phyloP scores from a whole-genome alignment of 2,113 vertebrate genomes.

The Ariopsis seemanni region DNA sequence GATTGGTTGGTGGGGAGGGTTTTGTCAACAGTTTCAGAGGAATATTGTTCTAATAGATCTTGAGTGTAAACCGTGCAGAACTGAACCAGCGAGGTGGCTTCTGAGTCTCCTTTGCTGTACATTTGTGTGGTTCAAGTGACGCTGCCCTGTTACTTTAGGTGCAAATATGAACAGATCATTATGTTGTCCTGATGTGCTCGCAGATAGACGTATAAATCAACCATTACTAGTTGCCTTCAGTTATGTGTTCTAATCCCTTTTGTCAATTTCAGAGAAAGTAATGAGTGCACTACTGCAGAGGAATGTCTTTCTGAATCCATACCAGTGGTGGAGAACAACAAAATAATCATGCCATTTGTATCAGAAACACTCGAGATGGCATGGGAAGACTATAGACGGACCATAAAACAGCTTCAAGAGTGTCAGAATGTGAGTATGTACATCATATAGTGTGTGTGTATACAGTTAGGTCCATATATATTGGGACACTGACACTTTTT shows the following conservation, averaged over 20 bases:
- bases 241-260: neutral
- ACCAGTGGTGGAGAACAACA: slow-evolving; percentile 60
- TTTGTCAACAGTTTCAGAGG: neutral
- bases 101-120: neutral
- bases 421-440: slow-evolving; percentile 64
- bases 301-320: slow-evolving; percentile 73
- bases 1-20: neutral
- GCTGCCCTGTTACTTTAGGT: neutral
- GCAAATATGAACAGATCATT: neutral
- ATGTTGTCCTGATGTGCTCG: neutral
- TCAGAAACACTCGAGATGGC: slow-evolving; percentile 67
- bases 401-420: slow-evolving; percentile 67
- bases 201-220: neutral
- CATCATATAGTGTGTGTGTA: neutral
- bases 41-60: neutral
- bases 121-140: neutral
- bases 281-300: slow-evolving; percentile 48
- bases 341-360: slow-evolving; percentile 56
- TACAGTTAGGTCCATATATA: too few relatives aligned
- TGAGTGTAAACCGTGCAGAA: neutral
- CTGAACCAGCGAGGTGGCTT: neutral
- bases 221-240: neutral
- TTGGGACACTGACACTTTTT: too few relatives aligned
- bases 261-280: slow-evolving; percentile 53
- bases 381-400: slow-evolving; percentile 67